Base-by-base conservation (phyloP, 2,888 invertebrate species). In the Eupithecia abbreviata region DNA sequence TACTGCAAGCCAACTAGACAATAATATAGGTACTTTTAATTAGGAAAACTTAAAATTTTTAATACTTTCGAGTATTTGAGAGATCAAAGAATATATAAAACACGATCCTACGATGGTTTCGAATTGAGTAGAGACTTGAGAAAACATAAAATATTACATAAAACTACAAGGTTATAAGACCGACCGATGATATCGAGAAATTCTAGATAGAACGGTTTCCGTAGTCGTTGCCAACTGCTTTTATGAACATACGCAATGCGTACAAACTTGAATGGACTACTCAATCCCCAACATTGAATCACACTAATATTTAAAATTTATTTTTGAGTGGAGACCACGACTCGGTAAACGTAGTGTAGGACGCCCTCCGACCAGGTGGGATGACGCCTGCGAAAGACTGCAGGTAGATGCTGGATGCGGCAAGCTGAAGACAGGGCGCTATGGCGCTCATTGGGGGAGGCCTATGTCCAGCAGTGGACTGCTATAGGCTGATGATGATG, bases 211-310 rank as follows among this genome's bases (percentile, higher is more conserved):
- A 3, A 67, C 51, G 47, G 18, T 43, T 47, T 41, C 6, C 49
- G 49, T 15, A 58, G 58, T 42, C 13, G 78, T 77, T 77, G 74
- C 75, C 78, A 72, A 72, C 73, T 75, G 68, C 72, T 74, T 76
- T 76, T 71, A 76, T 45, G 69, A 71, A 75, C 49, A 62, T 79
- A 81, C 81, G 82, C 81, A 82, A 71, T 82, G 82, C 81, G 81
- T 79, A 81, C 58, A 79, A 55, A 73, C 42, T 71, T 68, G 42
- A n/a, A 66, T 73, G 51, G 41, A 42, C 66, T 62, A 62, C 62
- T 1, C 10, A 18, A 30, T 30, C 18, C 62, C 10, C 30, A 62
- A 30, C 62, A 30, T 30, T 30, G 30, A 30, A 30, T 1, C 30
- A 30, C 30, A 30, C 30, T 30, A 30, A 30, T 30, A 30, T 30